Base-by-base conservation (phyloP, 1,140 invertebrate species). In the Lasioglossum albipes region DNA sequence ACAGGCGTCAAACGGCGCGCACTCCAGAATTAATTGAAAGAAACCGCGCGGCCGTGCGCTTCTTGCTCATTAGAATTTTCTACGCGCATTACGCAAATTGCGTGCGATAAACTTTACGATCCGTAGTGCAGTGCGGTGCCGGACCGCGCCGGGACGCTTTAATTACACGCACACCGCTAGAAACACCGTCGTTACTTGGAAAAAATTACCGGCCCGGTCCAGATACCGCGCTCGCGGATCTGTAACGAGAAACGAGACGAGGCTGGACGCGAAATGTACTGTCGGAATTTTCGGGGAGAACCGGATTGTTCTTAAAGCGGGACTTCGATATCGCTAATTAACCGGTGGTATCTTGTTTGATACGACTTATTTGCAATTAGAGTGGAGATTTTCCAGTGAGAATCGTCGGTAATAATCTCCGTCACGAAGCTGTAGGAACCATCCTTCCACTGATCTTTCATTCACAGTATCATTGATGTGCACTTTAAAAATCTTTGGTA, bases 21-120 rank as follows among this genome's bases (percentile, higher is more conserved):
- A 49, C 59, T 54, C n/a, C 20, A 16, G 68, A 72, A 78, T 78
- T 64, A 72, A 72, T 72, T 72, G 76, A 72, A 72, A 78, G 76
- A 72, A 77, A 78, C 76, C 68, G 42, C 27, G 22, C 52, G 31
- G 20, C 27, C 36, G 49, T 2, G 42, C 57, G 59, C 42, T 62
- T 36, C 59, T 41, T 41, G 62, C 68, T 64, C 68, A 42, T 71
- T 71, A 64, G 68, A 65, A 54, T 71, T 72, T 62, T 65, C 68
- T 64, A 54, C 76, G 68, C 76, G 61, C 59, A 72, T 78, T 78
- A 78, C 68, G 76, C 45, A 72, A 72, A 78, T 78, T 72, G 59
- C 76, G 12, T 68, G 76, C 76, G 76, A 72, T 78, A 78, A 78
- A 64, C 68, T 72, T 72, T 71, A 72, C 59, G 76, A 72, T 62